Evolutionary conservation across 64 coral and sea anemone species (phyloP), one percentile per base, ranked within the genome.

Genomic region (Dendrophyllia cribrosa): DNA sequence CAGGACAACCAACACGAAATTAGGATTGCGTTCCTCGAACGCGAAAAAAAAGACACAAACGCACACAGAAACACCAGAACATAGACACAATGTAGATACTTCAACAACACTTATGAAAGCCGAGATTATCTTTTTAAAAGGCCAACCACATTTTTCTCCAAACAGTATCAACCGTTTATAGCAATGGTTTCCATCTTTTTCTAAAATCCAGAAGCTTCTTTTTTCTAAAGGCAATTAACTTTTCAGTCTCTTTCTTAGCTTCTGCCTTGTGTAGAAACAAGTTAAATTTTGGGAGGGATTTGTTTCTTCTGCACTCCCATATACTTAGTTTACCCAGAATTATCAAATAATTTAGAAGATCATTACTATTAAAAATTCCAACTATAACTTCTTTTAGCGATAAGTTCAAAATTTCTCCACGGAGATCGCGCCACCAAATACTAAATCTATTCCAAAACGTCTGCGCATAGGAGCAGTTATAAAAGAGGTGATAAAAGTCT

Each of bases 181-280:
- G 52, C 22, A 53, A 52, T 51, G 48, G 50, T 52, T 77, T 48
- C 74, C 74, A 77, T n/a, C 74, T 53, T 77, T 77, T 77, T 3
- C 48, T n/a, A 77, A 77, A 77, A 53, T 55, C 74, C 16, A 20
- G 74, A 77, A 77, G 74, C 49, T 77, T 77, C 48, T n/a, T 51
- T 4, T 77, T 77, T 52, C 17, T 77, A 55, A n/a, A 51, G 48
- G 49, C 74, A 77, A 77, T 77, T n/a, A 75, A 2, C 14, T 16
- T 75, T 75, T 75, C 72, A 75, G 43, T 48, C 43, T 75, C 72
- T 17, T 75, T 34, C 43, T 75, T 75, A 75, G 72, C 1, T 49
- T 75, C 72, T 45, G 49, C 72, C 16, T 75, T 75, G 43, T 75
- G 72, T 48, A 75, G 43, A 20, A 75, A 20, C 14, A 75, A 12